Conservation (phyloP, 2,113 vertebrate species). For the Oryzias curvinotus region DNA sequence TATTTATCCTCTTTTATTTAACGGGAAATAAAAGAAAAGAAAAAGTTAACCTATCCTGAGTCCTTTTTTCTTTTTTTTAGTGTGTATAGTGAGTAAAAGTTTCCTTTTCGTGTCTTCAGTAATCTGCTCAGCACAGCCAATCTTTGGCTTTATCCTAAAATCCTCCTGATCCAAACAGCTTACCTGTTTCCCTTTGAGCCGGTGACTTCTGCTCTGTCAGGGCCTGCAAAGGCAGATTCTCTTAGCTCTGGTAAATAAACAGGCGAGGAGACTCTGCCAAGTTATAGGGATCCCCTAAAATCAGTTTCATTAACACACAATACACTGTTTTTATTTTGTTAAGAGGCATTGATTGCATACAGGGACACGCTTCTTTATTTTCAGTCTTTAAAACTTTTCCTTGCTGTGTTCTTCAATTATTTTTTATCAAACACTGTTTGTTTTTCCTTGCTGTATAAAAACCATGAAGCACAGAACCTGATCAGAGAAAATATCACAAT, state of each 20-base stretch:
- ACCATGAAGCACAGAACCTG: too few species aligned
- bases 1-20: background rate
- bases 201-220: conserved; percentile 34
- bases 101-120: conserved; percentile 12
- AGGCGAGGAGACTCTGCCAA: background rate
- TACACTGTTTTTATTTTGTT: too few species aligned
- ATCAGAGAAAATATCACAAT: too few species aligned
- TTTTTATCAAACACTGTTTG: too few species aligned
- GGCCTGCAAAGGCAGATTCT: background rate
- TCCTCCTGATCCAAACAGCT: conserved; percentile 69
- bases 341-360: too few species aligned
- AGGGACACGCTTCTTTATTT: too few species aligned
- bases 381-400: too few species aligned
- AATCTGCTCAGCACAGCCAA: conserved; percentile 52
- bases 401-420: too few species aligned
- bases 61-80: background rate
- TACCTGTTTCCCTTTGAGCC: conserved; percentile 46
- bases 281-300: background rate
- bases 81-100: conserved; percentile 6
- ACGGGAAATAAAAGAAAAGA: background rate
- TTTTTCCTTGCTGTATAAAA: too few species aligned
- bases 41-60: background rate
- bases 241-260: conserved; percentile 13
- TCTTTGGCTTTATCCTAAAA: conserved; percentile 64
- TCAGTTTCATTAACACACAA: too few species aligned